Base-by-base conservation (phyloP, 2,113 vertebrate genomes). In the Pteropus alecto region DNA sequence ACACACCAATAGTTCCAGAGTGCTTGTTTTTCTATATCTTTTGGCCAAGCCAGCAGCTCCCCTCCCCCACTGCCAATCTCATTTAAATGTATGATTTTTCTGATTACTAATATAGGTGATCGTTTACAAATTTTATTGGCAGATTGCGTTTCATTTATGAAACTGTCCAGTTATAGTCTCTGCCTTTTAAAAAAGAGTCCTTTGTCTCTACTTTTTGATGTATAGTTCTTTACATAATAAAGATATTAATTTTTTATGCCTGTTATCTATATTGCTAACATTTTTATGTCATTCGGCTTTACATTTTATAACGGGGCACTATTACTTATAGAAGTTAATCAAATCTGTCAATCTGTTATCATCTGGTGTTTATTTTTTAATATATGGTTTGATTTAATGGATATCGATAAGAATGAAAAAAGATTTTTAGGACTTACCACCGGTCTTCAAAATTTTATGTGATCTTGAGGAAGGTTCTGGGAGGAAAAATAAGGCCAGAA, bases 391-490 rank as follows among this genome's bases (percentile, higher is more conserved):
- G 24, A 74, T 33, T 94, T 65, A 24, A 26, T 61, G 2, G 30
- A 21, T 43, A 87, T 14, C 48, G 81, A 61, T 4, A 74, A 38
- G 56, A 83, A 78, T 46, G 56, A 38, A 28, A 85, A 65, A 38
- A 16, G 77, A 60, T 38, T 0, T 4, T 93, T 93, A 18, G 18
- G 84, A 98, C 99, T 99, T 98, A 98, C 99, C 99, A 1, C 99
- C 99, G 97, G 99, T 98, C 97, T 99, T 99, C 82, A 99, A 98
- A 96, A 99, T 99, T 98, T 99, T 99, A 98, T 99, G 98, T 85
- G 98, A 97, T 98, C 99, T 99, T 14, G 99, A 99, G 3, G 99
- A 99, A 60, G 99, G 99, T 96, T 99, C 99, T 99, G 98, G 77
- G 96, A 97, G 98, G 67, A 91, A 98, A 28, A 96, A 95, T 3